Evolutionary conservation across 1,140 invertebrate genomes (phyloP), one percentile per base, ranked within the genome.

Genomic region (Aphis gossypii): DNA sequence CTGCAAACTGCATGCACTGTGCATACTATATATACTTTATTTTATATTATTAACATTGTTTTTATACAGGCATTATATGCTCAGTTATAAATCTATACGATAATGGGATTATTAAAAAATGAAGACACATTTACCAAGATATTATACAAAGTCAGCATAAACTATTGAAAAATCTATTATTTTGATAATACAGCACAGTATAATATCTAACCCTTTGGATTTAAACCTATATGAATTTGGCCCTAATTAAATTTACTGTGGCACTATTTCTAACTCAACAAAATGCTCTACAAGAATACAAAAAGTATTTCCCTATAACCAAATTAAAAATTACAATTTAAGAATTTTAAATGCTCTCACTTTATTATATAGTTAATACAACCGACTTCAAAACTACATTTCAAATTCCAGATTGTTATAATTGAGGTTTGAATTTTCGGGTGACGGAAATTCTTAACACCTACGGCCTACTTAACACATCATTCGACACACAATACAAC

Each of bases 401-500:
- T 68, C 14, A 68, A n/a, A 14, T 14, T 18, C 14, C 30, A n/a
- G 18, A 68, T 68, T n/a, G 30, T 68, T n/a, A 68, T n/a, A 68
- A 68, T n/a, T 68, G 14, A 76, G 30, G 3, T 76, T 76, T 18
- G 5, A 76, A 76, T 76, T 76, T 76, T 76, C 6, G 11, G 14
- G 60, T 7, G 30, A 1, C 11, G n/a, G 14, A 68, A 30, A n/a
- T 18, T 4, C 5, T 4, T 76, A n/a, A 76, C 60, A 21, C 14
- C n/a, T 20, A 54, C 54, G 30, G 7, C 14, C n/a, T 20, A 54
- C 54, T 14, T 76, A 14, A 35, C 14, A n/a, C 48, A 51, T 51
- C 48, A 76, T 76, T 76, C 30, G n/a, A n/a, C 60, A n/a, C 60
- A 68, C 60, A 76, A n/a, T 76, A 76, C n/a, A n/a, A 76, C n/a